phyloP scores from a whole-genome alignment of 2,888 invertebrate species.

The Coelogynopora nodosa region DNA sequence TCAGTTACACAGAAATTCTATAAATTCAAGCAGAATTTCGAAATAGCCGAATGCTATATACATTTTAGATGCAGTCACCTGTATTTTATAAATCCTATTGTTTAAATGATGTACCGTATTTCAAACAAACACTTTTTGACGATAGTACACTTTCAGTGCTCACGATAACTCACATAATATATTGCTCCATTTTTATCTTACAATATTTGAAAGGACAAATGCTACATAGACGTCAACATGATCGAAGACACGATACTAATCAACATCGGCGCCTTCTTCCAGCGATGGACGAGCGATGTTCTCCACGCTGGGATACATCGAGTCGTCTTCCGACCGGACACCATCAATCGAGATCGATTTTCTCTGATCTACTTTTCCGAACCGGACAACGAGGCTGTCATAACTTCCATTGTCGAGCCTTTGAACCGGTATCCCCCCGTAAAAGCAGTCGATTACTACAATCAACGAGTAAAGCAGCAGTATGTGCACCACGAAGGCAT shows the following conservation, averaged over 20 bases:
- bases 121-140: too few relatives aligned
- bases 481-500: too few relatives aligned
- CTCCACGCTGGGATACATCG: constrained; percentile 68
- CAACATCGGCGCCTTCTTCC: constrained; percentile 72
- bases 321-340: constrained; percentile 18
- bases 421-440: constrained; percentile 20
- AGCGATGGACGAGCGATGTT: constrained; percentile 70
- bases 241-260: constrained; percentile 73
- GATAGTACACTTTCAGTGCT: too few relatives aligned
- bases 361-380: not conserved
- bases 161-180: too few relatives aligned
- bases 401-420: not conserved
- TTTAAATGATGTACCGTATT: too few relatives aligned
- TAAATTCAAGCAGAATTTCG: too few relatives aligned
- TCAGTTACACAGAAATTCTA: too few relatives aligned
- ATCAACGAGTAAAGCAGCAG: not conserved
- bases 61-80: too few relatives aligned
- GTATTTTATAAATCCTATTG: too few relatives aligned
- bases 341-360: not conserved
- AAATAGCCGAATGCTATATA: too few relatives aligned
- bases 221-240: constrained; percentile 72
- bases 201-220: too few relatives aligned
- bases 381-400: not conserved
- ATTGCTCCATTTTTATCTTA: too few relatives aligned
- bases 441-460: not conserved